Conservation (phyloP, 2,888 invertebrate genomes). For the Ophion slaviceki region DNA sequence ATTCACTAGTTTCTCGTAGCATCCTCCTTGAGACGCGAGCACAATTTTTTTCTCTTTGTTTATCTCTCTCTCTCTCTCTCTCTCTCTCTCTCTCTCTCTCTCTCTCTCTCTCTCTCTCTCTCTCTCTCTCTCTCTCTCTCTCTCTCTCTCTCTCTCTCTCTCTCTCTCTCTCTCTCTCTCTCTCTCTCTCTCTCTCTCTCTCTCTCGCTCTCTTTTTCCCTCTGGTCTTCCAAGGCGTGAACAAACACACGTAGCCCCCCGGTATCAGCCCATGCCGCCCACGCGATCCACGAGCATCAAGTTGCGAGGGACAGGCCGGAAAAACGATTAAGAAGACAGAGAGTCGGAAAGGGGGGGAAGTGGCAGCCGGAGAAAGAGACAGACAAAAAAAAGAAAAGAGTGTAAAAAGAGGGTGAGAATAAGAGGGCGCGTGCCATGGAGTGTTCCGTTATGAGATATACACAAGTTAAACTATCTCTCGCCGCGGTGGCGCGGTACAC, state of each 20-base stretch:
- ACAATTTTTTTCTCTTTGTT: constrained; percentile 18
- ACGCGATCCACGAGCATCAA: constrained; percentile 65
- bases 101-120: constrained; percentile 45
- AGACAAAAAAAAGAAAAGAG: constrained; percentile 14
- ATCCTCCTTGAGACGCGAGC: constrained; percentile 54
- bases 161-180: background rate
- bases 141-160: too few species aligned
- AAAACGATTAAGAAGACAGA: constrained; percentile 50
- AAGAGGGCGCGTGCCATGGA: constrained; percentile 55
- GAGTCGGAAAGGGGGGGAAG: constrained; percentile 26
- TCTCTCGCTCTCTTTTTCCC: constrained; percentile 49
- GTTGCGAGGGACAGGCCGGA: constrained; percentile 41
- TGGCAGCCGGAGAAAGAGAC: background rate
- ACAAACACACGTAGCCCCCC: constrained; percentile 59
- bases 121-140: constrained; percentile 9
- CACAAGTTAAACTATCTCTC: constrained; percentile 58
- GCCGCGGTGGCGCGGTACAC: constrained; percentile 30
- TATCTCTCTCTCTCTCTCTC: constrained; percentile 9
- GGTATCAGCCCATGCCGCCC: constrained; percentile 63
- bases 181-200: constrained; percentile 11
- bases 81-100: constrained; percentile 45
- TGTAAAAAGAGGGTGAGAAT: constrained; percentile 30
- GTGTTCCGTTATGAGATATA: constrained; percentile 56
- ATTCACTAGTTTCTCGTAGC: constrained; percentile 70
- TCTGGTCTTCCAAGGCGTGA: constrained; percentile 58